phyloP scores from a whole-genome alignment of 2,888 invertebrate genomes.

The Metacarcinus magister region DNA sequence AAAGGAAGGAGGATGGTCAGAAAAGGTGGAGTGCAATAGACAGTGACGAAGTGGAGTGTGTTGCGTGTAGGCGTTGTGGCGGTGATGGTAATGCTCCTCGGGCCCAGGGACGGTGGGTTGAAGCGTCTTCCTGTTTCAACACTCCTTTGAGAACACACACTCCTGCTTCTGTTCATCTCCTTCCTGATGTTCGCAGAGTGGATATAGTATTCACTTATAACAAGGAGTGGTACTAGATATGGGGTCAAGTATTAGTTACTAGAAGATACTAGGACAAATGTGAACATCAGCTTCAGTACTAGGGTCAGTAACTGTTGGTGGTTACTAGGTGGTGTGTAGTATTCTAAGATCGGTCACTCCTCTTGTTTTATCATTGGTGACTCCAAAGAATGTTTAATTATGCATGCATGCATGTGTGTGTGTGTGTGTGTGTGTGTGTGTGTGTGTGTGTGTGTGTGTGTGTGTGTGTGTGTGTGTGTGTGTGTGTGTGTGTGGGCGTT shows the following conservation, averaged over 20 bases:
- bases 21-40: not conserved
- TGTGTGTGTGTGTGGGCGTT: not conserved
- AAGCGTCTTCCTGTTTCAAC: no score
- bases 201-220: not conserved
- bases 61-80: not conserved
- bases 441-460: slow-evolving; percentile 43
- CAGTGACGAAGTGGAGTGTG: not conserved
- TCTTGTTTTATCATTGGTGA: not conserved
- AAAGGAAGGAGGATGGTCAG: not conserved
- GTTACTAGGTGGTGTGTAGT: no score
- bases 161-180: not conserved
- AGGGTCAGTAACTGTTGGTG: no score
- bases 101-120: no score
- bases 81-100: not conserved
- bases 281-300: no score
- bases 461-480: not conserved
- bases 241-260: no score
- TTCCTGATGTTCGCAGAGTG: not conserved
- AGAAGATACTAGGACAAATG: no score
- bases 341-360: not conserved
- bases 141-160: not conserved
- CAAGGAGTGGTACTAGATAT: no score
- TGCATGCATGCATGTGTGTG: not conserved
- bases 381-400: not conserved
- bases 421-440: slow-evolving; percentile 3